phyloP scores from a whole-genome alignment of 2,113 vertebrate species.

The Phodopus roborovskii region DNA sequence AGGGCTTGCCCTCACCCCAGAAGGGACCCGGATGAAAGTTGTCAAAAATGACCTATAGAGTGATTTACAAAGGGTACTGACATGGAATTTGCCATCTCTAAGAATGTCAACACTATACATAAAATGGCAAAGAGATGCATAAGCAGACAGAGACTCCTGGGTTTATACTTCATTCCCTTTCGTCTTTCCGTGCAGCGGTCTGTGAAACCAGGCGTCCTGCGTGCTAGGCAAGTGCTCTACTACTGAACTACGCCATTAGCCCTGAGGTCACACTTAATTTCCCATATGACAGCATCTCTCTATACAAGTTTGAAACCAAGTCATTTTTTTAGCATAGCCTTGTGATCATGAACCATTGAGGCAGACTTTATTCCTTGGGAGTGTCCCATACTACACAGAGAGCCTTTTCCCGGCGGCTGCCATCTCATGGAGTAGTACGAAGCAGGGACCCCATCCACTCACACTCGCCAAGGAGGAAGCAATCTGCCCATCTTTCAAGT shows the following conservation, averaged over 20 bases:
- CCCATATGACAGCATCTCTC: neutral
- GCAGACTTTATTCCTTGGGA: neutral
- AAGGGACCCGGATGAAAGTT: conserved; percentile 19
- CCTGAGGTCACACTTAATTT: neutral
- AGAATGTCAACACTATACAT: neutral
- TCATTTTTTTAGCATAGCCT: neutral
- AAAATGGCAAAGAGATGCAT: conserved; percentile 23
- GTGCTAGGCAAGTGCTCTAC: neutral
- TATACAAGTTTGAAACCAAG: neutral
- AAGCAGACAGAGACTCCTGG: neutral
- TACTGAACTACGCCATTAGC: neutral
- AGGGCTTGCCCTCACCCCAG: neutral
- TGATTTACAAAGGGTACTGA: neutral
- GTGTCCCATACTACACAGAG: neutral
- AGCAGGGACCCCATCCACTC: neutral
- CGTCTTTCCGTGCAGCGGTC: no score
- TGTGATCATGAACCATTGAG: neutral
- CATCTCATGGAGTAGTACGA: accelerated
- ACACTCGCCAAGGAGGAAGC: neutral
- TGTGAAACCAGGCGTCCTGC: neutral
- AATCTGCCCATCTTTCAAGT: neutral
- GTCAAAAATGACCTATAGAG: conserved; percentile 10
- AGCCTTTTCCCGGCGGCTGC: neutral
- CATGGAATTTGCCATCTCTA: neutral
- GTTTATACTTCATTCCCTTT: neutral